Evolutionary conservation across 2,797 vertebrate species (phyloP), one percentile per base, ranked within the genome.

Genomic region (Crenichthys baileyi): DNA sequence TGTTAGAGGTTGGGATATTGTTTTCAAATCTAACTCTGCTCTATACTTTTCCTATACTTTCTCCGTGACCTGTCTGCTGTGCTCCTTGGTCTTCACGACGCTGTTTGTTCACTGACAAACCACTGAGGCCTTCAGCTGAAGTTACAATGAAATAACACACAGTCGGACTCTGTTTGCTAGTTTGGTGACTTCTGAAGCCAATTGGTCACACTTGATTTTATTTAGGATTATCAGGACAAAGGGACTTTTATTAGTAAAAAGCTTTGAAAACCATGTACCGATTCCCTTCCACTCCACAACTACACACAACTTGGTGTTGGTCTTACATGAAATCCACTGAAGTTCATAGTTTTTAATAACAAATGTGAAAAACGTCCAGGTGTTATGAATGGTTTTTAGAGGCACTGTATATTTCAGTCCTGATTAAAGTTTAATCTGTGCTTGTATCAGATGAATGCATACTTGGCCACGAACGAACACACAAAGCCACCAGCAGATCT

Each of bases 401-500:
- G 15, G 58, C n/a, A 29, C 11, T 3, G 60, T 61, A 8, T 18
- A 1, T 79, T 22, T 73, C 50, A 31, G 72, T 46, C 68, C 51
- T 26, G 2, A 60, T 9, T 77, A 24, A 48, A 44, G 61, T 65
- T 11, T 76, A 78, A 85, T 73, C 70, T 29, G 67, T n/a, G 24
- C 55, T 9, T 2, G 11, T 46, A 15, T 67, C 31, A 8, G 22
- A 12, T 48, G 31, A 65, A 36, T 63, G 39, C 46, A 26, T 50
- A 4, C 39, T 73, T 79, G 22, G 26, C 44, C 26, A 41, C 63
- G 24, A 41, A 50, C 75, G 73, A 73, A 73, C 72, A 36, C 73
- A 75, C 78, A 71, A 67, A 80, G 29, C 76, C 58, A 76, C 63
- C 58, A 53, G 56, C 81, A 70, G 26, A 2, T 70, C 77, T 79